phyloP scores from a whole-genome alignment of 2,113 vertebrate genomes.

The Andinoacara biseriatus region DNA sequence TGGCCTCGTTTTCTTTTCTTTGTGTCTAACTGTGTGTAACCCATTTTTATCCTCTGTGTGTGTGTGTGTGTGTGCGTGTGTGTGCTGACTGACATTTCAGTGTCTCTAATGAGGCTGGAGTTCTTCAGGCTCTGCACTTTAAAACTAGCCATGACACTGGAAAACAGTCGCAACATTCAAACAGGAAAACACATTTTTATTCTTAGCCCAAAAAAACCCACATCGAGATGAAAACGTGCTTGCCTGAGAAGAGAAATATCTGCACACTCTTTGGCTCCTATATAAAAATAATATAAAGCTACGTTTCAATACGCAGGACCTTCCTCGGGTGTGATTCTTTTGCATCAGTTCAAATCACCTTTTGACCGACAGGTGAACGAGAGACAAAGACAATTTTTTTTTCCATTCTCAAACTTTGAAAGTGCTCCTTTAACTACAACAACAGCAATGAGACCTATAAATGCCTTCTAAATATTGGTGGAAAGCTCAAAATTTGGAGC shows the following conservation, averaged over 20 bases:
- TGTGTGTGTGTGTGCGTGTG: not conserved
- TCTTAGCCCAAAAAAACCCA: not conserved
- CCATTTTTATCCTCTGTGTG: slow-evolving; percentile 3
- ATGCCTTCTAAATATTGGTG: not conserved
- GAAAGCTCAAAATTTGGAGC: not conserved
- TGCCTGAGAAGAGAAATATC: not conserved
- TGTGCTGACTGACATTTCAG: not conserved
- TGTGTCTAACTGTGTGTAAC: slow-evolving; percentile 24
- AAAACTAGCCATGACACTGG: not conserved
- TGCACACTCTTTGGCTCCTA: not conserved
- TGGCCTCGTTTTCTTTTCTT: slow-evolving; percentile 32
- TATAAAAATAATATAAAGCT: not conserved
- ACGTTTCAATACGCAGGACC: not conserved
- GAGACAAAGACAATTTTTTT: not conserved
- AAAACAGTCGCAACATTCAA: not conserved
- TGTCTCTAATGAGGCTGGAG: not conserved
- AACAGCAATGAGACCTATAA: accelerated
- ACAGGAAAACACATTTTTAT: not conserved
- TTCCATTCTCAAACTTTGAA: not conserved
- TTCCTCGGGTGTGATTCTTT: not conserved
- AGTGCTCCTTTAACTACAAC: not conserved
- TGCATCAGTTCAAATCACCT: not conserved
- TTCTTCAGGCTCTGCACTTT: slow-evolving; percentile 1
- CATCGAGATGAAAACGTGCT: not conserved
- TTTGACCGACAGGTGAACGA: not conserved